Evolutionary conservation across 2,888 invertebrate genomes (phyloP).

Genomic region (Schizotus pectinicornis): DNA sequence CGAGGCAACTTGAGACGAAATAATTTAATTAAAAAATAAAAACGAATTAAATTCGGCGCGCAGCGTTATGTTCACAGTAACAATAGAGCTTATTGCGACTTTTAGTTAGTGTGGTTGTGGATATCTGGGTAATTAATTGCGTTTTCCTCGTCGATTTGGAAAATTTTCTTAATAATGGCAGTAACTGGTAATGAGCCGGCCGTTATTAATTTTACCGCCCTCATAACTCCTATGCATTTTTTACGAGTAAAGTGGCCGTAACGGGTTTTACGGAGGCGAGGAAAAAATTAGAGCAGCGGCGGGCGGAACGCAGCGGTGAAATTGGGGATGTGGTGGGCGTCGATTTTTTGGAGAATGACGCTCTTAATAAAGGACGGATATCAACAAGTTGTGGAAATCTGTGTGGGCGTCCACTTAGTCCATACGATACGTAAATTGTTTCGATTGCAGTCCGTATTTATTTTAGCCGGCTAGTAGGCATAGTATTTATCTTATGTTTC

Average conservation of each 20-base stretch:
- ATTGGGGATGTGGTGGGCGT: slow-evolving; percentile 15
- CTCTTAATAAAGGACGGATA: slow-evolving; percentile 20
- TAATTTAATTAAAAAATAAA: no score
- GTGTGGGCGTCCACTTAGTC: slow-evolving; percentile 19
- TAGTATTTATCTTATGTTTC: slow-evolving; percentile 15
- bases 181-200: slow-evolving; percentile 9
- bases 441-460: slow-evolving; percentile 13
- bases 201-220: slow-evolving; percentile 1
- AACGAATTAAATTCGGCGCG: no score
- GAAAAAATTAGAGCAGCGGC: slow-evolving; percentile 4
- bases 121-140: no score
- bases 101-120: no score
- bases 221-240: slow-evolving; percentile 24
- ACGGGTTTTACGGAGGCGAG: slow-evolving; percentile 13
- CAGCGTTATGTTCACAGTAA: no score
- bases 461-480: slow-evolving; percentile 12
- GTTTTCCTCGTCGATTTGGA: not conserved
- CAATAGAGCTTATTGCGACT: no score
- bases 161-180: slow-evolving; percentile 9
- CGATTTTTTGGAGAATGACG: slow-evolving; percentile 13
- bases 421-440: slow-evolving; percentile 14
- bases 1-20: no score
- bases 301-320: not conserved
- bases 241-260: slow-evolving; percentile 18
- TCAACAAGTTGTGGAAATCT: slow-evolving; percentile 23